Evolutionary conservation across 2,797 vertebrate species (phyloP).

Genomic region (Molossus molossus): DNA sequence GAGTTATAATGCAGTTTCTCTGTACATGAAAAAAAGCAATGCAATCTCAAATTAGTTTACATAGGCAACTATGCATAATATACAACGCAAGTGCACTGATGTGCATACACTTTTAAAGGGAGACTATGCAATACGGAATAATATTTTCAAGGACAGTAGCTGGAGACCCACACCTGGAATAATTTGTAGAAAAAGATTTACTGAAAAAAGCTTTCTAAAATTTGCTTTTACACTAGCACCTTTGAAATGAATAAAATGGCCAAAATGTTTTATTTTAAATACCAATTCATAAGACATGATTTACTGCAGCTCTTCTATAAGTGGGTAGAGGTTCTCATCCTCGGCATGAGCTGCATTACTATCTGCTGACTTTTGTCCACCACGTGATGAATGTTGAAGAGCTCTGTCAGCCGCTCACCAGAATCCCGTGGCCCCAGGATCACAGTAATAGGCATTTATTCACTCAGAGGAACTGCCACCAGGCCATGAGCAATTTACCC

Average conservation of each 20-base stretch:
- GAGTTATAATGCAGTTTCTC: neutral
- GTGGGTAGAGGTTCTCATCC: neutral
- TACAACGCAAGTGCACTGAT: neutral
- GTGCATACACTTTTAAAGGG: neutral
- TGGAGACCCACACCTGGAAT: neutral
- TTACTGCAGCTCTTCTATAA: neutral
- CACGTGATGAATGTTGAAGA: neutral
- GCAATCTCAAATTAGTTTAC: neutral
- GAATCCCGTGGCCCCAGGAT: neutral
- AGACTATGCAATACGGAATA: neutral
- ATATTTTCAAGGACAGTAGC: neutral
- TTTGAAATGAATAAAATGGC: constrained; percentile 7
- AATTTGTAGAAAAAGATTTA: neutral
- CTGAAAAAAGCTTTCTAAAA: constrained; percentile 1
- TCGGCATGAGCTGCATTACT: neutral
- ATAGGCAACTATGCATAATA: neutral
- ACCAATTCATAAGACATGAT: neutral
- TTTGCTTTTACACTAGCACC: neutral
- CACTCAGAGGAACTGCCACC: neutral
- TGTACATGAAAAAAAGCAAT: neutral
- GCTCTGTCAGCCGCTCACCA: neutral
- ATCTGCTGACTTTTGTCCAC: neutral
- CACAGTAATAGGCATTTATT: neutral
- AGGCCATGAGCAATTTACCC: neutral
- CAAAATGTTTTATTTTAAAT: neutral